A percentile compares a stretch with the other conserved stretches of the same genome.
These are phyloP conservation scores for Melanotaenia maccullochi DNA, from an alignment of 2,797 vertebrate genomes.

Conservation along the genomic window DNA sequence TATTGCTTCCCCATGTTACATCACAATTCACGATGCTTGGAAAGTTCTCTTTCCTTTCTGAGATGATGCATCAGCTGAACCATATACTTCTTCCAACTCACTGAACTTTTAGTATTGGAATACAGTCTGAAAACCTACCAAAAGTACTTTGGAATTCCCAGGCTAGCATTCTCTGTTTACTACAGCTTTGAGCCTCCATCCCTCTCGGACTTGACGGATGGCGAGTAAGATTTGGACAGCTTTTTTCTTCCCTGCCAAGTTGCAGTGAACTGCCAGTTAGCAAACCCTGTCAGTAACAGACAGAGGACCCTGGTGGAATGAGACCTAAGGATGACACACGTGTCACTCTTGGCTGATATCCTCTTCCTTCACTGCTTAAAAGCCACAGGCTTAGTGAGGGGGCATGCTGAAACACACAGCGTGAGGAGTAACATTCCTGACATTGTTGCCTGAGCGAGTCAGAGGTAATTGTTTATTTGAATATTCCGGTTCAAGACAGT, in stretches of 20 bases:
- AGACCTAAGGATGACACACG: constrained; percentile 61
- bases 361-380: constrained; percentile 36
- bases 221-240: constrained; percentile 42
- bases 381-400: constrained; percentile 54
- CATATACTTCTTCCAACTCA: constrained; percentile 17
- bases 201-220: constrained; percentile 16
- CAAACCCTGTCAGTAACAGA: constrained; percentile 58
- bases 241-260: constrained; percentile 52
- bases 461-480: constrained; percentile 80
- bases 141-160: constrained; percentile 80
- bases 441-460: constrained; percentile 64
- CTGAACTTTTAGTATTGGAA: constrained; percentile 32
- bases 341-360: constrained; percentile 56
- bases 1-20: constrained; percentile 14
- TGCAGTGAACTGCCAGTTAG: constrained; percentile 40
- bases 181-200: constrained; percentile 72
- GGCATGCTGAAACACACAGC: constrained; percentile 61
- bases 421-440: constrained; percentile 65
- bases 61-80: constrained; percentile 33
- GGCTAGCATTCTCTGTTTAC: constrained; percentile 76
- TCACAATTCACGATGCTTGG: constrained; percentile 23
- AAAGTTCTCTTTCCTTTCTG: constrained; percentile 24
- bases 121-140: constrained; percentile 56
- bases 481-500: constrained; percentile 63
- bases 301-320: constrained; percentile 42